Base-by-base conservation (phyloP, 2,888 invertebrate genomes). In the Aricia artaxerxes region DNA sequence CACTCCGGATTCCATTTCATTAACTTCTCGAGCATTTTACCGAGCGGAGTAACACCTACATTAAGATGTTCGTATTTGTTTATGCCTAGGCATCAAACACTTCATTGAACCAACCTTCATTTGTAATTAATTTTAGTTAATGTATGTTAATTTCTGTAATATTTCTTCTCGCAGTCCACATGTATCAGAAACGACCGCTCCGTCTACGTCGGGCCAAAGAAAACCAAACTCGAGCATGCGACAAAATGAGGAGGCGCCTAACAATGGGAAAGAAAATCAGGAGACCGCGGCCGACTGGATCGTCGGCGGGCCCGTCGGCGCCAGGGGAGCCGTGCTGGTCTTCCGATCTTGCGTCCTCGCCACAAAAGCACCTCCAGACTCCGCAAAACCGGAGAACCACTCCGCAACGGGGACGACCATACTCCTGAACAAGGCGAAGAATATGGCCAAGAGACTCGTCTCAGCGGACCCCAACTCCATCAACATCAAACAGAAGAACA, bases 311-410 rank as follows among this genome's bases (percentile, higher is more conserved):
- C 93, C 92, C 49, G 84, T 95, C 82, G 97, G 97, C 35, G 95
- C 96, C 1, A 96, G 95, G 80, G 96, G 95, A 79, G 95, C 96
- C 4, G 95, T 96, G 77, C 92, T 97, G 79, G 94, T 97, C 77
- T 97, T 97, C 90, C 93, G 96, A 84, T 96, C 96, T 84, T 95
- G 95, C 82, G 96, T 96, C 73, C 90, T 96, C 82, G 96, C 96
- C 0, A 86, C 88, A 1, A 84, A 89, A 35, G 90, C 92, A 1
- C 91, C 93, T 0, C 92, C 93, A 80, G 95, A 91, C 83, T 95
- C 88, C 1, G 86, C 92, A 81, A 95, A 24, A 75, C 6, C 91
- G 73, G 93, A 91, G 84, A 89, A 89, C 0, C 88, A 87, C 40
- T 91, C 91, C 80, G 94, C 92, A 81, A 93, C 93, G 0, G 93